These are phyloP conservation scores for Cygnus olor DNA, from an alignment of 2,797 vertebrate genomes.

Conservation along the genomic window DNA sequence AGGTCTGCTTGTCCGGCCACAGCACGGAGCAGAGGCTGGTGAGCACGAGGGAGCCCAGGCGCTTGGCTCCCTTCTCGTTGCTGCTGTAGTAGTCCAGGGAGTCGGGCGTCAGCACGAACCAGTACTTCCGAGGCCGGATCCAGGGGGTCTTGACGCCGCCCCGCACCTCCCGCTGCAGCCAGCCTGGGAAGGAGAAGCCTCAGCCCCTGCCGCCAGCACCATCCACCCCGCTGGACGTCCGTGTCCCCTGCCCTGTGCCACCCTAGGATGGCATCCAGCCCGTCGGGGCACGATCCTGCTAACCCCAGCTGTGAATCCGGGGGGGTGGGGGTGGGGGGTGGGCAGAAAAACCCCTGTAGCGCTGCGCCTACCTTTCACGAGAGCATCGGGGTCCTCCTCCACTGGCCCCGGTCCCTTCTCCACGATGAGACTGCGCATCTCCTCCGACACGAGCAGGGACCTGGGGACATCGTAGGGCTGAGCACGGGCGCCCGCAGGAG, in stretches of 20 bases:
- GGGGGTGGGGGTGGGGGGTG: too few relatives aligned
- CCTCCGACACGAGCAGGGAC: constrained; percentile 85
- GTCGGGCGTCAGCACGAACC: constrained; percentile 93
- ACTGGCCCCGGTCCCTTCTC: constrained; percentile 84
- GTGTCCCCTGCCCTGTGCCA: not conserved
- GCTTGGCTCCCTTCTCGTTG: constrained; percentile 85
- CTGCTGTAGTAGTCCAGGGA: constrained; percentile 94
- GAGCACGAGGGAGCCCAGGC: constrained; percentile 92
- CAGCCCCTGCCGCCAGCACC: accelerated
- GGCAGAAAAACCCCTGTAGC: not conserved
- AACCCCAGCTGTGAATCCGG: accelerated
- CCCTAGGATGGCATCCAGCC: not conserved
- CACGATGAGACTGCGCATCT: constrained; percentile 91
- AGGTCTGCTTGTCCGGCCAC: constrained; percentile 92
- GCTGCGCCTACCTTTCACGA: constrained; percentile 88
- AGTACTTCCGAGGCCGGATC: constrained; percentile 92
- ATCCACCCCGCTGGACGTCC: accelerated
- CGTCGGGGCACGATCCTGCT: not conserved
- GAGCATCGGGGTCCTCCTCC: constrained; percentile 87
- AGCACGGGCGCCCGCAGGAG: accelerated
- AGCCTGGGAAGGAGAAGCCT: constrained; percentile 79
- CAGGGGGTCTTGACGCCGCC: constrained; percentile 82
- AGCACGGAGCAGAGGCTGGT: constrained; percentile 94
- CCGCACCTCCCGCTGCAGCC: constrained; percentile 90
- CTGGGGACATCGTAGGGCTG: constrained; percentile 31